These are phyloP conservation scores for Wasmannia auropunctata DNA, from an alignment of 1,140 invertebrate genomes.

Conservation along the genomic window DNA sequence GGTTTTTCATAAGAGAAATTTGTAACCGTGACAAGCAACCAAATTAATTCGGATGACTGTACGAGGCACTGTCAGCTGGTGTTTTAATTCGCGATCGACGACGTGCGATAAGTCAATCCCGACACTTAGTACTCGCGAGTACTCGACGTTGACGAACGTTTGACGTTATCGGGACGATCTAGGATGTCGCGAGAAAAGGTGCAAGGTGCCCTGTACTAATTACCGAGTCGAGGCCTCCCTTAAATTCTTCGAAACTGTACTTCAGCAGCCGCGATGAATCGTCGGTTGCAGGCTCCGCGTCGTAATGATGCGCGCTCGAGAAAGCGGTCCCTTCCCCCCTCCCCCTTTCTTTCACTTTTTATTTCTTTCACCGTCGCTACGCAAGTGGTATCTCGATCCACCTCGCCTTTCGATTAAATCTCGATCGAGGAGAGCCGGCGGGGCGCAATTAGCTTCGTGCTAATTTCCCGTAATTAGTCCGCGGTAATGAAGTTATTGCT, in stretches of 20 bases:
- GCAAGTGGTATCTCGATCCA: constrained; percentile 12
- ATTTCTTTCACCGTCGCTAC: constrained; percentile 5
- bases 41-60: constrained; percentile 52
- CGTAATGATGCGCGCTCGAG: constrained; percentile 13
- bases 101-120: constrained; percentile 40
- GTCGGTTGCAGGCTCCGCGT: background rate
- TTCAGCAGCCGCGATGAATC: constrained; percentile 22
- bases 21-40: constrained; percentile 12
- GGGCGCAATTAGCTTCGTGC: constrained; percentile 76
- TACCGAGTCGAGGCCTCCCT: background rate
- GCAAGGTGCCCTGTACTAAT: constrained; percentile 43
- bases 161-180: constrained; percentile 18
- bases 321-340: background rate
- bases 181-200: background rate
- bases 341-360: background rate
- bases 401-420: constrained; percentile 74
- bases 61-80: constrained; percentile 41
- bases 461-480: constrained; percentile 81
- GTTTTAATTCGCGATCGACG: constrained; percentile 47
- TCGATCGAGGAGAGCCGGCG: constrained; percentile 72
- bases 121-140: background rate
- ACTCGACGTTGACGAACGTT: constrained; percentile 21
- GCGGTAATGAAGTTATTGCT: constrained; percentile 82
- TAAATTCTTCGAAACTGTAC: constrained; percentile 23
- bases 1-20: constrained; percentile 2